A percentile compares a stretch with the other conserved stretches of the same genome.
phyloP scores from a whole-genome alignment of 2,113 vertebrate genomes.

The Sapayoa aenigma region DNA sequence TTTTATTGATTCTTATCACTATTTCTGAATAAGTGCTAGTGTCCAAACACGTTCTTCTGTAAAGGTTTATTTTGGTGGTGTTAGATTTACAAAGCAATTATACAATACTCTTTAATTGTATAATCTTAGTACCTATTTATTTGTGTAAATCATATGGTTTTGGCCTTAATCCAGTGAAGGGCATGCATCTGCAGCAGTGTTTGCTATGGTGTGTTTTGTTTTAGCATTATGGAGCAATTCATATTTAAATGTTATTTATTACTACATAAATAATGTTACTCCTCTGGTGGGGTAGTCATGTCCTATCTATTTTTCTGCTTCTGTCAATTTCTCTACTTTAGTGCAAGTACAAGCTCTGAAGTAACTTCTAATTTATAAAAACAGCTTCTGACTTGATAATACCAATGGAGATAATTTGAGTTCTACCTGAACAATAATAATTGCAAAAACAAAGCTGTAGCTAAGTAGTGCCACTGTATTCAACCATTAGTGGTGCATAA shows the following conservation, averaged over 20 bases:
- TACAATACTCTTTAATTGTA: neutral
- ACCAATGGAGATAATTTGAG: neutral
- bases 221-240: neutral
- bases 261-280: neutral
- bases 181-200: neutral
- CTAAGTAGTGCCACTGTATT: neutral
- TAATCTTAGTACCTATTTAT: neutral
- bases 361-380: neutral
- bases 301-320: neutral
- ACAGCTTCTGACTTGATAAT: neutral
- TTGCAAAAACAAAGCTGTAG: neutral
- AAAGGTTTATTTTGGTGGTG: neutral
- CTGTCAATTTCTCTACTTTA: neutral
- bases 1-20: neutral
- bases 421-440: neutral
- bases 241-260: neutral
- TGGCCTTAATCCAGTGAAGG: neutral
- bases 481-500: neutral
- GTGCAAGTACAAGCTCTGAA: neutral
- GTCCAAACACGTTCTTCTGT: rapidly evolving
- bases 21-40: neutral
- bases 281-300: neutral
- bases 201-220: neutral
- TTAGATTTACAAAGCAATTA: neutral
- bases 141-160: neutral